A percentile compares a stretch with the other conserved stretches of the same genome.
Conservation (phyloP, 37 sponge, comb jelly and placozoan genomes). For the Dysidea cf. avara region DNA sequence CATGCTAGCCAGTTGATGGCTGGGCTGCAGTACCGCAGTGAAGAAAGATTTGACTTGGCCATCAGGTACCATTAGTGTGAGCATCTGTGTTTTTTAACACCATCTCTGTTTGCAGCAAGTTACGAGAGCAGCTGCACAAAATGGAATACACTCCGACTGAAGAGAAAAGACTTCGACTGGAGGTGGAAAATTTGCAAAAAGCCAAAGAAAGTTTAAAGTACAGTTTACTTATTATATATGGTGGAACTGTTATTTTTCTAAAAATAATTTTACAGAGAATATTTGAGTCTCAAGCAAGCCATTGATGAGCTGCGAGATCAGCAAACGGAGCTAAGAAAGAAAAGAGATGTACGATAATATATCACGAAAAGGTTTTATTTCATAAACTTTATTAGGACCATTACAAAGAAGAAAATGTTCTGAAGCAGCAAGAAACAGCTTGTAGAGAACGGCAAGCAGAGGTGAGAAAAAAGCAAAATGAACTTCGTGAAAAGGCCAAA, state of each 20-base stretch:
- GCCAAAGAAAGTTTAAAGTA: slow-evolving; percentile 14
- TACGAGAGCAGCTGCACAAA: slow-evolving; percentile 11
- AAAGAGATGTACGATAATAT: slow-evolving; percentile 33
- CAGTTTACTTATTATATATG: no score
- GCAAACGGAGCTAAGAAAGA: slow-evolving; percentile 4
- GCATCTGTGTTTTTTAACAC: not conserved
- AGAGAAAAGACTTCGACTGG: slow-evolving; percentile 29
- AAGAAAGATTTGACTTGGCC: slow-evolving; percentile 29
- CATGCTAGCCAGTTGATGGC: slow-evolving; percentile 33
- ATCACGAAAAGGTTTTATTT: no score
- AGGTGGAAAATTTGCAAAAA: slow-evolving; percentile 24
- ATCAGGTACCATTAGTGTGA: slow-evolving; percentile 23
- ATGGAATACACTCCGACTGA: slow-evolving; percentile 17
- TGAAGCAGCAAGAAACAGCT: no score
- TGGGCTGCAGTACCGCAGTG: slow-evolving; percentile 42
- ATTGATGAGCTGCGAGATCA: slow-evolving; percentile 16
- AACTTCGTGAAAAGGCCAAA: slow-evolving; percentile 25
- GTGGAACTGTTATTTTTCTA: no score
- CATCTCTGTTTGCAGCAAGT: slow-evolving; percentile 3
- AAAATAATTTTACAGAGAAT: slow-evolving; percentile 44
- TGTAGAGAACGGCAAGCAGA: slow-evolving; percentile 5
- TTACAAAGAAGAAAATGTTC: not conserved
- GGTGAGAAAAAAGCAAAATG: slow-evolving; percentile 23
- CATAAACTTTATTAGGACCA: no score
- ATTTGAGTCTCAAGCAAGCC: slow-evolving; percentile 16